Base-by-base conservation (phyloP, 2,888 invertebrate species). In the Pammene aurita region DNA sequence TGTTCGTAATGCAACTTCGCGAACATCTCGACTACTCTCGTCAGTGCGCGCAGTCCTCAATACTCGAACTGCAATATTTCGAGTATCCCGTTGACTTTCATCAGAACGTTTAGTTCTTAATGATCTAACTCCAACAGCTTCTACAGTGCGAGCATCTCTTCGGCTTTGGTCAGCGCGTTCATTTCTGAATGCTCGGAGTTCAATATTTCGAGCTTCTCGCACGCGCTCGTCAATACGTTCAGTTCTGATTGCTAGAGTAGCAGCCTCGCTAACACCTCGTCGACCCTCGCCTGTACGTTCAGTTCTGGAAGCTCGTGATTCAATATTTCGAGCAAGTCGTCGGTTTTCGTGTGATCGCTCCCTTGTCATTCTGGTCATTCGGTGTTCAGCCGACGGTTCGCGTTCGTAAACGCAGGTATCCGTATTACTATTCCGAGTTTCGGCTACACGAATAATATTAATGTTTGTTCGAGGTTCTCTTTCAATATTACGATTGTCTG, bases 401-500 rank as follows among this genome's bases (percentile, higher is more conserved):
- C 42, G 42, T 11, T 38, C 50, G 13, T 57, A 6, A 10, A n/a
- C 35, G 38, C 52, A 58, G 14, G 63, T 46, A 18, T 62, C 46
- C 26, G 26, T 41, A 10, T 60, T 66, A 18, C 14, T 46, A 18
- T 61, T 54, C 13, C 52, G 60, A 11, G 48, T 48, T 46, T 42
- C 57, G n/a, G 14, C 34, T 26, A 26, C 26, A 35, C 54, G 52
- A 38, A 38, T 35, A 13, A 34, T 35, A 16, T n/a, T 5, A 14
- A n/a, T 34, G 0, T n/a, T 50, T 60, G 11, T 16, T 46, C 38
- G 60, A 38, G 60, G 18, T 18, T 46, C 66, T 46, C n/a, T 61
- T 46, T 16, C 35, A n/a, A 58, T 52, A n/a, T 52, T 63, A 10
- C 57, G 62, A 9, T 56, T 16, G 10, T 62, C 42, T 42, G 11